Base-by-base conservation (phyloP, 2,797 vertebrate genomes). In the Halcyon badia region DNA sequence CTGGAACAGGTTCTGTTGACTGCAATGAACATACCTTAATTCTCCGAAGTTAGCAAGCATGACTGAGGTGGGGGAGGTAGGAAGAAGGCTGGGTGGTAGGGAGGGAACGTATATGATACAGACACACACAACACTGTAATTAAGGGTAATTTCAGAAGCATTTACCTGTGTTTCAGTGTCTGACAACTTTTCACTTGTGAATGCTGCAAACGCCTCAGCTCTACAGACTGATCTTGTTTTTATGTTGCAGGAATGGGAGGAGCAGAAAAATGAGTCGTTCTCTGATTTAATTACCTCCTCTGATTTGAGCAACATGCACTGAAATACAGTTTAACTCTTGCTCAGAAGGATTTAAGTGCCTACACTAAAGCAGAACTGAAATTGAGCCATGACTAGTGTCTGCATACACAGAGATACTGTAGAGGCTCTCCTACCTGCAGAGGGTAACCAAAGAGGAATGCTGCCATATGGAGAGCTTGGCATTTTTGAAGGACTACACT, bases 141-240 rank as follows among this genome's bases (percentile, higher is more conserved):
- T 92, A 97, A 95, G 58, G 57, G 80, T 66, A 93, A 89, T 95
- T 97, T 97, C 91, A 95, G 92, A 96, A 95, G 71, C 73, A 71
- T 85, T 97, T 92, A 81, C 95, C 96, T 97, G 93, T 57, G 82
- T 89, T 91, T 96, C 92, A 97, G 49, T 87, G 71, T 92, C 93
- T 94, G 83, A 94, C 70, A 93, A 96, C 87, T 90, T 95, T 90
- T 93, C 88, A 86, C 86, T 93, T 90, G 80, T 86, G 92, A 94
- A 78, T 65, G 65, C 62, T 58, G 86, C 35, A 54, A 94, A 62
- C 0, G 33, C 33, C 66, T 81, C 77, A 94, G 83, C 58, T 87
- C 75, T 75, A 78, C 71, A 87, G 94, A 69, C 17, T 69, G 49
- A 81, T 89, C 79, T 89, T 94, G 88, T 77, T 65, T 73, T 95